These are phyloP conservation scores for Belonocnema kinseyi DNA, from an alignment of 1,140 invertebrate genomes.

Conservation along the genomic window DNA sequence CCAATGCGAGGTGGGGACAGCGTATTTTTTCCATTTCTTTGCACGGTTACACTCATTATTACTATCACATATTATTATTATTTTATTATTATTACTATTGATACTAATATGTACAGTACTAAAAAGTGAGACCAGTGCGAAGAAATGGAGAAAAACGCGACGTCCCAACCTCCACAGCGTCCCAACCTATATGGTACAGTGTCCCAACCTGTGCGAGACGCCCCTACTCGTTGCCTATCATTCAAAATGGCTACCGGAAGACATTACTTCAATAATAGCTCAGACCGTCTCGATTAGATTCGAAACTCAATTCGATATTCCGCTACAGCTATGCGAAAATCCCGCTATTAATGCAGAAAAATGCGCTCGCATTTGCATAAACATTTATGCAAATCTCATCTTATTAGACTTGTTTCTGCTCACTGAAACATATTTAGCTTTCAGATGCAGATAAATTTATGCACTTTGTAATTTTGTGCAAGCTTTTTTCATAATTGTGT, in stretches of 20 bases:
- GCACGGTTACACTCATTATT: too few relatives aligned
- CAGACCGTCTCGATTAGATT: constrained; percentile 8
- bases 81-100: too few relatives aligned
- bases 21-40: too few relatives aligned
- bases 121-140: too few relatives aligned
- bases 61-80: too few relatives aligned
- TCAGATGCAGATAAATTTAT: not conserved
- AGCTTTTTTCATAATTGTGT: not conserved
- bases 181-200: too few relatives aligned
- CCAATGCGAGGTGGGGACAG: not conserved
- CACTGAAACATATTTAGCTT: constrained; percentile 11
- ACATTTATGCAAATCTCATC: constrained; percentile 27
- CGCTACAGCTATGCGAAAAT: constrained; percentile 24
- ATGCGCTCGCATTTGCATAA: constrained; percentile 18
- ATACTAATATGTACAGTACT: too few relatives aligned
- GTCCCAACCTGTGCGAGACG: not conserved
- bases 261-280: constrained; percentile 28
- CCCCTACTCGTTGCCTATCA: not conserved
- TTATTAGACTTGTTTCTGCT: constrained; percentile 25
- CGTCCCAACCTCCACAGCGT: too few relatives aligned
- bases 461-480: not conserved
- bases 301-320: constrained; percentile 23
- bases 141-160: too few relatives aligned
- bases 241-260: constrained; percentile 26
- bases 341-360: constrained; percentile 24